A percentile compares a stretch with the other conserved stretches of the same genome.
These are phyloP conservation scores for Antheraea assamensis DNA, from an alignment of 2,888 invertebrate genomes.

Conservation along the genomic window DNA sequence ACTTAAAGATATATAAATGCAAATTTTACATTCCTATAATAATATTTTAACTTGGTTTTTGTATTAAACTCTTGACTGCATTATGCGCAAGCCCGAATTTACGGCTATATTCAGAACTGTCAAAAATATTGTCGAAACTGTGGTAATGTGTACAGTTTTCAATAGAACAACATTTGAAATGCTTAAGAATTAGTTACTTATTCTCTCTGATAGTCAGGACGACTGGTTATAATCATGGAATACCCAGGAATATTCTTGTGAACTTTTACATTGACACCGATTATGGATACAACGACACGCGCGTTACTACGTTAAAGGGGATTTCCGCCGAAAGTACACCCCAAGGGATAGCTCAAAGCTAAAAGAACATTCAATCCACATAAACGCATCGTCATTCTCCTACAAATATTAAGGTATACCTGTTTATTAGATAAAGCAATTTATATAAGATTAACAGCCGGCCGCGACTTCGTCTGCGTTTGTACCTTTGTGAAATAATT, in stretches of 20 bases:
- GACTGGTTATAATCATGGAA: not conserved
- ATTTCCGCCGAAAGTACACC: not conserved
- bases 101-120: no score
- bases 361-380: not conserved
- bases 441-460: not conserved
- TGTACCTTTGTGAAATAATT: no score
- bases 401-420: not conserved
- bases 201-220: not conserved
- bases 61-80: no score
- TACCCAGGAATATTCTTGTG: not conserved
- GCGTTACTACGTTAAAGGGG: not conserved
- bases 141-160: no score
- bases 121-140: no score
- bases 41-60: no score
- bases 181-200: no score
- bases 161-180: no score
- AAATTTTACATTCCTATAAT: no score
- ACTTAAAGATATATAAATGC: no score
- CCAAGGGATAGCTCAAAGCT: not conserved
- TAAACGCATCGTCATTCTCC: slow-evolving; percentile 1
- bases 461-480: no score
- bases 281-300: not conserved
- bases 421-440: not conserved
- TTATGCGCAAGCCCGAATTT: no score
- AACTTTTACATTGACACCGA: not conserved